Conservation (phyloP, 1,140 invertebrate species). For the Thereuonema tuberculata region DNA sequence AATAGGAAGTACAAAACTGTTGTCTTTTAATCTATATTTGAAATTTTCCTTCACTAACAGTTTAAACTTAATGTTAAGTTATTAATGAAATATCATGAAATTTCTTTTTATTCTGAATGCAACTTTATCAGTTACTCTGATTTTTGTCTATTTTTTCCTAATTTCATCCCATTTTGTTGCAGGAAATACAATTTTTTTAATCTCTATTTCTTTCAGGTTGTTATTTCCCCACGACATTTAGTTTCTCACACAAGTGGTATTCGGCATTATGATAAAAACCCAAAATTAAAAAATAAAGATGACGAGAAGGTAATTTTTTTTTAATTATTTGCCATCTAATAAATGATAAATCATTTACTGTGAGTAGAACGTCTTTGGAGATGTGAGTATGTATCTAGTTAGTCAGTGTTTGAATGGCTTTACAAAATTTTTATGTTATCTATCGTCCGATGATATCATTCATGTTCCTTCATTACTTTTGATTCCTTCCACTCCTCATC, state of each 20-base stretch:
- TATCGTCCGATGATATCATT: too few species aligned
- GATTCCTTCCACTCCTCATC: too few species aligned
- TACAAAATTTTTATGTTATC: too few species aligned
- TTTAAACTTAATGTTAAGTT: background rate
- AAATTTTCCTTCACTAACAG: background rate
- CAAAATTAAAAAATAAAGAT: constrained; percentile 19
- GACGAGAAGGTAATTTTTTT: constrained; percentile 7
- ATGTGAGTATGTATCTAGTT: too few species aligned
- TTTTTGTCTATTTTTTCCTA: background rate
- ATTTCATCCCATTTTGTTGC: background rate
- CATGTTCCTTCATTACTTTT: too few species aligned
- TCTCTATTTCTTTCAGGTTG: constrained; percentile 34
- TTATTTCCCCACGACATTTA: constrained; percentile 39
- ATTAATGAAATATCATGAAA: background rate
- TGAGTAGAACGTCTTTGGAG: too few species aligned
- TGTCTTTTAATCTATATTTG: constrained; percentile 10
- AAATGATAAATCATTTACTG: too few species aligned
- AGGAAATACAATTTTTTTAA: too few species aligned
- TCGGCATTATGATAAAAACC: constrained; percentile 37
- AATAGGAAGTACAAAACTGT: too few species aligned
- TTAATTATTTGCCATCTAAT: too few species aligned
- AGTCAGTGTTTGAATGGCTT: too few species aligned
- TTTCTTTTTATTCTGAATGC: background rate
- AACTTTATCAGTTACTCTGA: background rate
- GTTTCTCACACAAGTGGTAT: constrained; percentile 41